Evolutionary conservation across 2,797 vertebrate species (phyloP).

Genomic region (Characodon lateralis): DNA sequence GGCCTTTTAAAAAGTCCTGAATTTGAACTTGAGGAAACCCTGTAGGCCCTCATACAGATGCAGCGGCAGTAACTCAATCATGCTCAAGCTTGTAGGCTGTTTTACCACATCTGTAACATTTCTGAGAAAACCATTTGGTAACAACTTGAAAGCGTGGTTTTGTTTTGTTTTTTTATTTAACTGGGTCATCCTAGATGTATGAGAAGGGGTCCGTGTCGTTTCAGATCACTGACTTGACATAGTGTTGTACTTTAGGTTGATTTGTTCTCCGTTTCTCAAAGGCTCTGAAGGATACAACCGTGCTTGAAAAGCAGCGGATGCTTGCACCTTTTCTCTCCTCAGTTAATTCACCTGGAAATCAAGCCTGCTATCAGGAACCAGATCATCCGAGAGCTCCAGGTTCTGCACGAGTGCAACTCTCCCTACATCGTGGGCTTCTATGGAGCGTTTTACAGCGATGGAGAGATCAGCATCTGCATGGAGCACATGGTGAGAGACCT

Average conservation of each 20-base stretch:
- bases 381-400: conserved; percentile 97
- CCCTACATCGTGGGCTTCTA: conserved; percentile 98
- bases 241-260: not conserved
- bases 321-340: conserved; percentile 19
- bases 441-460: conserved; percentile 94
- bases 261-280: not conserved
- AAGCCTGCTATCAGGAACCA: conserved; percentile 97
- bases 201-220: not conserved
- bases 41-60: not conserved
- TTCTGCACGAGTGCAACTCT: conserved; percentile 95
- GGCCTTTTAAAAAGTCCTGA: not conserved
- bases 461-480: conserved; percentile 98
- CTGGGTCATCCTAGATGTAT: not conserved
- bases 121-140: not conserved
- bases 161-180: not conserved
- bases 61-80: conserved; percentile 16
- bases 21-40: not conserved
- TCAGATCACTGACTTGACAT: not conserved
- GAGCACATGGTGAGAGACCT: conserved; percentile 90
- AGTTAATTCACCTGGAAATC: conserved; percentile 97
- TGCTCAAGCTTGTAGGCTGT: conserved; percentile 19
- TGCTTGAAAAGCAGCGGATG: not conserved
- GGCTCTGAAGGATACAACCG: not conserved
- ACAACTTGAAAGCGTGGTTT: not conserved
- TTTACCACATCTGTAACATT: not conserved